Conservation (phyloP, 2,797 vertebrate genomes). For the Cossypha polioptera region DNA sequence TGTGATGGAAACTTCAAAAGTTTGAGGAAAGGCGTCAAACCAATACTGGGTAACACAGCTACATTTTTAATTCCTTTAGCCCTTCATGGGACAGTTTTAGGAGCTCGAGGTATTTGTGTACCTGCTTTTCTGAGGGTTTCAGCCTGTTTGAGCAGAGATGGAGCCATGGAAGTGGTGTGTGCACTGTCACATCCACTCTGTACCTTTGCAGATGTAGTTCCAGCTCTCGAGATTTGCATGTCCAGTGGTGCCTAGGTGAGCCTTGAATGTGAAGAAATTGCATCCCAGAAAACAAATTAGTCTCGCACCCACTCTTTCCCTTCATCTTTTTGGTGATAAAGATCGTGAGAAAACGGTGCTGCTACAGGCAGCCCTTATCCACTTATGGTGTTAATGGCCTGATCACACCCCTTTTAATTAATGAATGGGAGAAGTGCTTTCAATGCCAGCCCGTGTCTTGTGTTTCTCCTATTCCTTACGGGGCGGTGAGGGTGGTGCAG, state of each 20-base stretch:
- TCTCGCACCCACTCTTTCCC: not conserved
- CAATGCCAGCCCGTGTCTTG: not conserved
- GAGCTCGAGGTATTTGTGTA: not conserved
- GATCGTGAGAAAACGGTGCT: not conserved
- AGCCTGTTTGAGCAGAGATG: not conserved
- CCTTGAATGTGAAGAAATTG: not conserved
- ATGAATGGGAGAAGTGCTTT: slow-evolving; percentile 15
- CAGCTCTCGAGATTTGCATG: not conserved
- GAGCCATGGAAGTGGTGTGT: not conserved
- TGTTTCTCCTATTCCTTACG: not conserved
- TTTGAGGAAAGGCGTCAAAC: not conserved
- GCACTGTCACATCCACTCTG: rapidly evolving
- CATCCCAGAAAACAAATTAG: not conserved
- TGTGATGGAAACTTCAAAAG: not conserved
- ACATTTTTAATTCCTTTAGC: not conserved
- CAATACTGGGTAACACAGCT: rapidly evolving
- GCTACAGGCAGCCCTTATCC: not conserved
- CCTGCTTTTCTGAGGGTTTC: not conserved
- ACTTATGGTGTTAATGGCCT: slow-evolving; percentile 2
- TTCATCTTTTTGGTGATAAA: not conserved
- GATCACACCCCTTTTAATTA: slow-evolving; percentile 48
- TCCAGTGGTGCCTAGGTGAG: not conserved
- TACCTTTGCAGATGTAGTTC: rapidly evolving
- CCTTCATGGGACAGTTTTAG: not conserved
- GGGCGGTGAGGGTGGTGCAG: not conserved